Conservation (phyloP, 2,113 vertebrate species). For the Tringa solitaria region DNA sequence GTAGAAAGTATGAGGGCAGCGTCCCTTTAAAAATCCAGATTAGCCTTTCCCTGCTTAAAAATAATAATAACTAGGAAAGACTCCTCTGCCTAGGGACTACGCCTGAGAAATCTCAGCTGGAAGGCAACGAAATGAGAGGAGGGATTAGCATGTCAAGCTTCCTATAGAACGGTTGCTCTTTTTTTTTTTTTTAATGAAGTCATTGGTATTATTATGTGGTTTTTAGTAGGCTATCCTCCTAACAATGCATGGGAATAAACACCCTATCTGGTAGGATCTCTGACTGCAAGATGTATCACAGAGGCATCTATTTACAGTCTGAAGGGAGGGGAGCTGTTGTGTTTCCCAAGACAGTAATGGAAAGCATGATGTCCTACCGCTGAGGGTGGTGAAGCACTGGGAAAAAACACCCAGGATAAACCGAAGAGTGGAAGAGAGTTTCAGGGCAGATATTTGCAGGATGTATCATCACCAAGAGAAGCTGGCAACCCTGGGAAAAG, state of each 20-base stretch:
- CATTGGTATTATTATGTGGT: neutral
- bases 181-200: neutral
- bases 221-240: conserved; percentile 2
- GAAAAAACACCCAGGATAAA: neutral
- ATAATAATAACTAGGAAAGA: neutral
- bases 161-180: neutral
- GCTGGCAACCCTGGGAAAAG: neutral
- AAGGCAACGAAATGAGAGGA: neutral
- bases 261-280: conserved; percentile 27
- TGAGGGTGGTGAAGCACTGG: neutral
- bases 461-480: neutral
- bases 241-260: conserved; percentile 33
- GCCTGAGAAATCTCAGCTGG: neutral
- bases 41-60: neutral
- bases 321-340: neutral
- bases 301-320: conserved; percentile 7
- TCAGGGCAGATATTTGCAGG: conserved; percentile 29
- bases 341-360: conserved; percentile 10
- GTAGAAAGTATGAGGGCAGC: neutral
- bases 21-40: neutral
- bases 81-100: neutral
- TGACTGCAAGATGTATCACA: neutral
- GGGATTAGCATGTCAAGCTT: neutral
- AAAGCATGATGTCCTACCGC: conserved; percentile 29
- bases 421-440: neutral